These are phyloP conservation scores for Lagorchestes hirsutus DNA, from an alignment of 2,797 vertebrate species.

Conservation along the genomic window DNA sequence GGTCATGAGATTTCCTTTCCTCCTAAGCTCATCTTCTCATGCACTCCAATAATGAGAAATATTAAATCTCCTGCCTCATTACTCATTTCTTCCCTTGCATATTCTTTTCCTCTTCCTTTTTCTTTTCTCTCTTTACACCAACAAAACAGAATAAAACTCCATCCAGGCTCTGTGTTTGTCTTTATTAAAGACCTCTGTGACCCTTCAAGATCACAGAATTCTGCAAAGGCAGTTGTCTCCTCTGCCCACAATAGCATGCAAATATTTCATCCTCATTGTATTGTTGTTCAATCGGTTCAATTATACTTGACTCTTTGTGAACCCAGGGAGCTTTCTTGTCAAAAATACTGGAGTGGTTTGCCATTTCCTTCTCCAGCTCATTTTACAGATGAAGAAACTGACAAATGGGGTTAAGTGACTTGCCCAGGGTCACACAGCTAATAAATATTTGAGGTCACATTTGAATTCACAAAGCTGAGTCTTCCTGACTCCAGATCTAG, in stretches of 20 bases:
- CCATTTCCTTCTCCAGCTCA: background rate
- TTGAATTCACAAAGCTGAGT: background rate
- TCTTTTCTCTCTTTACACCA: background rate
- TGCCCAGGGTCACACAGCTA: background rate
- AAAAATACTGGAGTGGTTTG: background rate
- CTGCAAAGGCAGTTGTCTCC: background rate
- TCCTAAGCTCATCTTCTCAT: background rate
- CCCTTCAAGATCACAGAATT: background rate
- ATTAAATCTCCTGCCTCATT: background rate
- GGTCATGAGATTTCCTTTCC: background rate
- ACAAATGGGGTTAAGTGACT: background rate
- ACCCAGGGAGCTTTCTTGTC: background rate
- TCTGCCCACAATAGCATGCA: background rate
- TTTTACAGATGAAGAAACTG: background rate
- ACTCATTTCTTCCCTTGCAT: background rate
- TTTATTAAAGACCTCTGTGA: background rate
- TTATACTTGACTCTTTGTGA: background rate
- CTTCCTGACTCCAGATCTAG: background rate
- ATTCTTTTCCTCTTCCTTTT: background rate
- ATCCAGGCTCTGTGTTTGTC: background rate
- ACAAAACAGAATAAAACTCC: background rate
- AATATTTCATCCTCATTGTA: background rate
- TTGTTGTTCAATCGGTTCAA: background rate
- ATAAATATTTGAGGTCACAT: background rate
- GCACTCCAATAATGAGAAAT: background rate